These are phyloP conservation scores for Ooceraea biroi DNA, from an alignment of 1,140 invertebrate species.

Conservation along the genomic window DNA sequence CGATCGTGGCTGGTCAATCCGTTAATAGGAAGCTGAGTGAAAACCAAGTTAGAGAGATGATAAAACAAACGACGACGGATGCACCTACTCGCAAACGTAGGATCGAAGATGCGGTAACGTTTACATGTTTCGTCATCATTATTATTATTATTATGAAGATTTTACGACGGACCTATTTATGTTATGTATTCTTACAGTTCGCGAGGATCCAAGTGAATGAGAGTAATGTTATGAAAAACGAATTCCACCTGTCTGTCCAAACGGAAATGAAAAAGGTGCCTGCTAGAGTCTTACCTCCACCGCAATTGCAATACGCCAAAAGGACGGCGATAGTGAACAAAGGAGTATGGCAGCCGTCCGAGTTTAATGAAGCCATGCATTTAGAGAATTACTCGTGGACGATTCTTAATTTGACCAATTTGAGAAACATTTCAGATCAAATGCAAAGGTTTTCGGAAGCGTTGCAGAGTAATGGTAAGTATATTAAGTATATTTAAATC, in stretches of 20 bases:
- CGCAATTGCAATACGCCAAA: constrained; percentile 81
- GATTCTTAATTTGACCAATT: constrained; percentile 81
- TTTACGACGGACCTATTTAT: constrained; percentile 8
- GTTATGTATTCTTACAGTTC: constrained; percentile 74
- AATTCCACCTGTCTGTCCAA: constrained; percentile 88
- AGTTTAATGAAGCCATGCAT: constrained; percentile 78
- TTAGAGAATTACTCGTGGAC: constrained; percentile 80
- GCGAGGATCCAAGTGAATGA: constrained; percentile 83
- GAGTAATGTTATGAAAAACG: constrained; percentile 84
- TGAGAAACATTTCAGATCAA: accelerated
- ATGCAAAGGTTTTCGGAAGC: not conserved
- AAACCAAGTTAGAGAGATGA: constrained; percentile 89
- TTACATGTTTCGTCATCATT: constrained; percentile 38
- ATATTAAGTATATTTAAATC: not conserved
- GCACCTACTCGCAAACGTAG: constrained; percentile 88
- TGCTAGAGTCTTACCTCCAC: constrained; percentile 87
- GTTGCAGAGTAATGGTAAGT: not conserved
- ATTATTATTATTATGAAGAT: not conserved
- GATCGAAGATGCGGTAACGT: constrained; percentile 87
- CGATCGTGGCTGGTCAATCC: constrained; percentile 88
- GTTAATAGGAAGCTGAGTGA: constrained; percentile 87
- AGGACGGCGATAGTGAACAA: constrained; percentile 69
- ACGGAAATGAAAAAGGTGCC: constrained; percentile 87
- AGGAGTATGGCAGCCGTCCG: constrained; percentile 85
- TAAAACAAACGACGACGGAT: constrained; percentile 88